phyloP scores from a whole-genome alignment of 2,888 invertebrate genomes.

The Patella pellucida region DNA sequence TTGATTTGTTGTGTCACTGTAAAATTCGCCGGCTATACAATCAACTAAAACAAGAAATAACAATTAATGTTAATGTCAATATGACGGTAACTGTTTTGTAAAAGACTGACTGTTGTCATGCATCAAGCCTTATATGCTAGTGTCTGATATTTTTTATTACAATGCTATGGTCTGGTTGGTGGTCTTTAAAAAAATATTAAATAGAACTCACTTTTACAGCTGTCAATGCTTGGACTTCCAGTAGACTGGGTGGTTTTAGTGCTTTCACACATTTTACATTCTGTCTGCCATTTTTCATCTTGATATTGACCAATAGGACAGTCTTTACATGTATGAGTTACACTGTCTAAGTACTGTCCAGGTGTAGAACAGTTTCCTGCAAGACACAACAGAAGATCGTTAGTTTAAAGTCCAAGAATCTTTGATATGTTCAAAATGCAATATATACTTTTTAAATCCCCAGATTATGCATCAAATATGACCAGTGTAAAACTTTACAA shows the following conservation, averaged over 20 bases:
- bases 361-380: constrained; percentile 80
- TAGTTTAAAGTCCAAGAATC: too few species aligned
- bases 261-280: constrained; percentile 76
- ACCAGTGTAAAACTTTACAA: too few species aligned
- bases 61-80: not conserved
- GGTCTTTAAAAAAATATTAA: not conserved
- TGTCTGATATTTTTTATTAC: too few species aligned
- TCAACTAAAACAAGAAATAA: constrained; percentile 4
- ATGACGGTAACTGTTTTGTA: not conserved
- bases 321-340: constrained; percentile 81
- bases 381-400: not conserved
- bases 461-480: too few species aligned
- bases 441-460: too few species aligned
- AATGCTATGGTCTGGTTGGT: constrained; percentile 22
- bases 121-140: too few species aligned
- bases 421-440: too few species aligned
- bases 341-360: constrained; percentile 84
- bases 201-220: constrained; percentile 43
- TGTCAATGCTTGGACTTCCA: constrained; percentile 29
- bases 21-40: not conserved
- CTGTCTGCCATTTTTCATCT: constrained; percentile 77
- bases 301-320: constrained; percentile 76
- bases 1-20: not conserved
- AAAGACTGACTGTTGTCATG: too few species aligned
- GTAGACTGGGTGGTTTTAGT: constrained; percentile 41